A percentile compares a stretch with the other conserved stretches of the same genome.
phyloP scores from a whole-genome alignment of 1,140 invertebrate genomes.

The Pogonognathellus flavescens region DNA sequence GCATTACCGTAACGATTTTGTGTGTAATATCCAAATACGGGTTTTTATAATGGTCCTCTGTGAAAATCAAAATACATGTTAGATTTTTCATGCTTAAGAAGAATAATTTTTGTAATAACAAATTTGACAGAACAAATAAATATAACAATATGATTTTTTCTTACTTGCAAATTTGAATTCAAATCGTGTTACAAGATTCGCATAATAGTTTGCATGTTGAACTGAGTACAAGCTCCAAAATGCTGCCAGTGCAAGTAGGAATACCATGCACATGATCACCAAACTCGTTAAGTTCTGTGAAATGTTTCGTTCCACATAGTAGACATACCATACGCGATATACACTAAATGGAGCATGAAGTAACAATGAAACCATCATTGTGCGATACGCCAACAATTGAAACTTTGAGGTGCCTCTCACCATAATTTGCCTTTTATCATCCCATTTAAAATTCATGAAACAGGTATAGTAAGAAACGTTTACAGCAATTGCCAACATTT shows the following conservation, averaged over 20 bases:
- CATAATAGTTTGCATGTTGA: too few species aligned
- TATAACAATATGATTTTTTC: too few species aligned
- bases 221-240: too few species aligned
- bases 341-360: not conserved
- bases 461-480: not conserved
- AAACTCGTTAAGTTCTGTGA: not conserved
- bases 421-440: not conserved
- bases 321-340: not conserved
- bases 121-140: too few species aligned
- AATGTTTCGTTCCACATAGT: not conserved
- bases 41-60: not conserved
- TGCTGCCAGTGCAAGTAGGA: not conserved
- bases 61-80: not conserved
- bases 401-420: not conserved
- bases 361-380: not conserved
- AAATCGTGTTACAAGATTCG: too few species aligned
- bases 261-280: not conserved
- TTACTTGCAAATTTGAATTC: not conserved
- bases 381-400: not conserved
- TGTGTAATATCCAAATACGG: not conserved
- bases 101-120: not conserved
- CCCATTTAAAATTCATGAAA: not conserved
- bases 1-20: not conserved
- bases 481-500: not conserved
- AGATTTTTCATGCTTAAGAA: not conserved